Evolutionary conservation across 2,888 invertebrate species (phyloP).

Genomic region (Agapostemon virescens): DNA sequence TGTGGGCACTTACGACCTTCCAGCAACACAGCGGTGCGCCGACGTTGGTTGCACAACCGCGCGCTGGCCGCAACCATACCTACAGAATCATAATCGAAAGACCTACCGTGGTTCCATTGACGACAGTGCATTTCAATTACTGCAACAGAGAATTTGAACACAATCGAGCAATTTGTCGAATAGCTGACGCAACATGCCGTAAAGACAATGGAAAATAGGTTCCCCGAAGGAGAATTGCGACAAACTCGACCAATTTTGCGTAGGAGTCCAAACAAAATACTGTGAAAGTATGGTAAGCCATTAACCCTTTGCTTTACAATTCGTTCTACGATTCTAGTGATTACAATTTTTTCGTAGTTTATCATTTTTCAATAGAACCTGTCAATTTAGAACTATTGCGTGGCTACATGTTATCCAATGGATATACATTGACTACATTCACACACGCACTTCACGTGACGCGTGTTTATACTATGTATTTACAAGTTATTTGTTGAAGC

Average conservation of each 20-base stretch:
- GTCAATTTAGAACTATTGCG: too few relatives aligned
- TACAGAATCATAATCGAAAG: slow-evolving; percentile 23
- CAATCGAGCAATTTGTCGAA: slow-evolving; percentile 10
- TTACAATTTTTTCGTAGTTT: too few relatives aligned
- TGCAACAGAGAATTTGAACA: neutral
- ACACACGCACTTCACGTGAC: too few relatives aligned
- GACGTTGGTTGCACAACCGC: slow-evolving; percentile 61
- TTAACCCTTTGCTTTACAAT: too few relatives aligned
- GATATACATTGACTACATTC: too few relatives aligned
- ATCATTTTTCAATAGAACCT: too few relatives aligned
- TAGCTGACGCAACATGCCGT: neutral
- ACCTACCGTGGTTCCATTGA: slow-evolving; percentile 39
- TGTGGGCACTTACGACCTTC: slow-evolving; percentile 66
- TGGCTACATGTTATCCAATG: too few relatives aligned
- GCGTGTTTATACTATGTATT: too few relatives aligned
- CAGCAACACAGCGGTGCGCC: slow-evolving; percentile 37
- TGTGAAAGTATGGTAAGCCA: neutral
- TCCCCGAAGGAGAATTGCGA: neutral
- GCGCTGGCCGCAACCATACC: slow-evolving; percentile 23
- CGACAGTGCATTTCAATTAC: slow-evolving; percentile 5
- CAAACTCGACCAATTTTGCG: neutral
- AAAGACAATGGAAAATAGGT: neutral
- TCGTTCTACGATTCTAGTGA: too few relatives aligned
- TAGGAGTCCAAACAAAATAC: neutral
- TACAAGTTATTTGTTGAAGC: too few relatives aligned